These are phyloP conservation scores for Caenorhabditis wallacei DNA, from an alignment of 2,888 invertebrate species.

Conservation along the genomic window DNA sequence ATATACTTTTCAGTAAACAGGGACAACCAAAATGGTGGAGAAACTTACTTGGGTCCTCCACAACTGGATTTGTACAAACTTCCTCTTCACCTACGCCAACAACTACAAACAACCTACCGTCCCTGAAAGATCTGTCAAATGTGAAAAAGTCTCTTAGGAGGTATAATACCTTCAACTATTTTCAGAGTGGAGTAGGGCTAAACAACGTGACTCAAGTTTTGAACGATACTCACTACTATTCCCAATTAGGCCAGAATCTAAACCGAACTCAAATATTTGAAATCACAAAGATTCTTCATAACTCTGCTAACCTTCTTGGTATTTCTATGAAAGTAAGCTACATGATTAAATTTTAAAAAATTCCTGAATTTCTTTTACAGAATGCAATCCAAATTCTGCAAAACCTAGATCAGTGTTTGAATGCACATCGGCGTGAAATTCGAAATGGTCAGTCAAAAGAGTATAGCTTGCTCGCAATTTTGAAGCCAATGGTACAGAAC, in stretches of 20 bases:
- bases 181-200: constrained; percentile 18
- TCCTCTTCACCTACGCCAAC: background rate
- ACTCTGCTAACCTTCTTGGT: constrained; percentile 44
- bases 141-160: constrained; percentile 26
- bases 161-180: background rate
- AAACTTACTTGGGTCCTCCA: background rate
- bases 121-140: constrained; percentile 30
- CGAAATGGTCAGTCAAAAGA: constrained; percentile 24
- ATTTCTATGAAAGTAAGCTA: constrained; percentile 17
- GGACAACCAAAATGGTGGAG: constrained; percentile 41
- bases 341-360: background rate
- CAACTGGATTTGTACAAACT: background rate
- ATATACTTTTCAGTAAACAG: constrained; percentile 3
- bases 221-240: constrained; percentile 54
- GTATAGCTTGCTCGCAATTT: constrained; percentile 7
- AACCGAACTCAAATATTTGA: constrained; percentile 53
- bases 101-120: constrained; percentile 4
- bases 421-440: constrained; percentile 34
- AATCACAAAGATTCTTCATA: constrained; percentile 53
- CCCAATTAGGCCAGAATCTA: constrained; percentile 10
- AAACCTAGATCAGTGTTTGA: constrained; percentile 54
- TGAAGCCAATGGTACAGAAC: constrained; percentile 53
- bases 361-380: constrained; percentile 19
- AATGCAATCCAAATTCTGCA: constrained; percentile 50
- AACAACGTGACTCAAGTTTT: constrained; percentile 53